phyloP scores from a whole-genome alignment of 37 sponge, comb jelly and placozoan genomes.

The Mnemiopsis leidyi region DNA sequence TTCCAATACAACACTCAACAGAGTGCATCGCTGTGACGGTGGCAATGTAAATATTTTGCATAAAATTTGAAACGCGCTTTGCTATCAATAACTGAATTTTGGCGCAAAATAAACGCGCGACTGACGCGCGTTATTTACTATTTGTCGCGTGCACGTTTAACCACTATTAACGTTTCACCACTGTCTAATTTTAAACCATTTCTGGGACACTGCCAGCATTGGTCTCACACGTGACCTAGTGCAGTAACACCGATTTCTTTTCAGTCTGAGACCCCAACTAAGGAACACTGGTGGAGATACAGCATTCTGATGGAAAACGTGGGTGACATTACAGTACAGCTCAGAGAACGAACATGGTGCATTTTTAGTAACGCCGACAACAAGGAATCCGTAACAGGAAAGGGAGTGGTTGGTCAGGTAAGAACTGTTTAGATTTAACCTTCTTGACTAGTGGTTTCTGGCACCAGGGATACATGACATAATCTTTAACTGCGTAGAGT shows the following conservation, averaged over 20 bases:
- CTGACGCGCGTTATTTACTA: background rate
- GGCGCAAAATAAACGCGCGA: background rate
- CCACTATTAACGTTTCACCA: too few species aligned
- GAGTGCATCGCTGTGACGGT: background rate
- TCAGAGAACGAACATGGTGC: constrained; percentile 86
- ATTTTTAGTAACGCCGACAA: constrained; percentile 78
- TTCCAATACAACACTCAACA: too few species aligned
- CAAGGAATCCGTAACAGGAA: constrained; percentile 87
- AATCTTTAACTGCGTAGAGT: too few species aligned
- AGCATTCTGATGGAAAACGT: constrained; percentile 89
- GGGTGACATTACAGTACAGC: constrained; percentile 72
- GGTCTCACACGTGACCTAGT: too few species aligned
- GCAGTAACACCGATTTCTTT: too few species aligned
- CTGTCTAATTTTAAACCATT: too few species aligned
- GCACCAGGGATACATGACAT: too few species aligned
- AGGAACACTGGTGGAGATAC: constrained; percentile 81
- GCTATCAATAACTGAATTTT: background rate
- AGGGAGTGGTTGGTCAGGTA: constrained; percentile 93
- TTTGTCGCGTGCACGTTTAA: background rate
- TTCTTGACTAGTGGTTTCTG: too few species aligned
- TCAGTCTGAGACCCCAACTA: background rate
- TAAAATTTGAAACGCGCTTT: background rate
- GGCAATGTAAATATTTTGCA: background rate
- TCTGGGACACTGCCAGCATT: too few species aligned
- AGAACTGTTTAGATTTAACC: too few species aligned